These are phyloP conservation scores for Cepaea hortensis DNA, from an alignment of 2,888 invertebrate genomes.

Conservation along the genomic window DNA sequence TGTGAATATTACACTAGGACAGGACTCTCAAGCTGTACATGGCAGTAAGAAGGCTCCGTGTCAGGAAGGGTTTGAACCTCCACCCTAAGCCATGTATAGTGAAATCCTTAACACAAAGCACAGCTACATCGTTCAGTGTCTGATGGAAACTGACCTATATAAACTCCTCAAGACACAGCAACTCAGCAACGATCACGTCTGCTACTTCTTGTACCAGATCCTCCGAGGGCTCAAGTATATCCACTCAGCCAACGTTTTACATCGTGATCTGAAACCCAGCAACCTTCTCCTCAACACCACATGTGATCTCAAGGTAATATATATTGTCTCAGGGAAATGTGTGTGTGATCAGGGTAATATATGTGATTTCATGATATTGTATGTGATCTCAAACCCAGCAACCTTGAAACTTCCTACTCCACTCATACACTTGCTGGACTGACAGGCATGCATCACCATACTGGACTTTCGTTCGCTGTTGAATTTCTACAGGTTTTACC, in stretches of 20 bases:
- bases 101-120: not conserved
- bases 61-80: too few relatives aligned
- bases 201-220: slow-evolving; percentile 97
- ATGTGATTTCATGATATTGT: not conserved
- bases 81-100: not conserved
- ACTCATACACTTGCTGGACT: too few relatives aligned
- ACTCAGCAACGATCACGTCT: slow-evolving; percentile 99
- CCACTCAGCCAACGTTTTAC: slow-evolving; percentile 97
- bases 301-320: slow-evolving; percentile 96
- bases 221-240: slow-evolving; percentile 93
- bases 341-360: not conserved
- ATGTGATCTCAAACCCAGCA: not conserved
- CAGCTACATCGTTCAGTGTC: slow-evolving; percentile 97
- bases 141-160: slow-evolving; percentile 99
- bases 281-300: slow-evolving; percentile 98
- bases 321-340: slow-evolving; percentile 89
- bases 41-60: too few relatives aligned
- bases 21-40: too few relatives aligned
- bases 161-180: slow-evolving; percentile 99
- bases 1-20: too few relatives aligned
- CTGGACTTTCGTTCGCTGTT: too few relatives aligned
- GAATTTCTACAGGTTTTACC: too few relatives aligned
- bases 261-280: slow-evolving; percentile 98
- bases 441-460: too few relatives aligned
- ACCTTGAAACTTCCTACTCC: too few relatives aligned